Conservation (phyloP, 2,888 invertebrate genomes). For the Idaea straminata region DNA sequence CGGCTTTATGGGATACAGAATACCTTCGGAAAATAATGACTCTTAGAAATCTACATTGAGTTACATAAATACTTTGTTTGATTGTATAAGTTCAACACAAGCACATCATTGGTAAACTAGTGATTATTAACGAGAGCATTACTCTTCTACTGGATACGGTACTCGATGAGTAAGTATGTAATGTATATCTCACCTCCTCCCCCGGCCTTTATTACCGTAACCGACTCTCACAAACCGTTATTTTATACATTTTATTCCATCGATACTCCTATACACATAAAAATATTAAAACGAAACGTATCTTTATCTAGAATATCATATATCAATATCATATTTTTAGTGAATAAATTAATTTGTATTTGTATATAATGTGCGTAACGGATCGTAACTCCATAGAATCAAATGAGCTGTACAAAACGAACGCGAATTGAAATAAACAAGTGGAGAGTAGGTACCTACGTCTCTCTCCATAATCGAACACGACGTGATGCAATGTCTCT, state of each 20-base stretch:
- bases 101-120: too few relatives aligned
- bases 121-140: too few relatives aligned
- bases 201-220: constrained; percentile 33
- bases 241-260: constrained; percentile 45
- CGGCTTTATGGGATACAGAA: too few relatives aligned
- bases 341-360: constrained; percentile 24
- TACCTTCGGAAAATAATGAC: too few relatives aligned
- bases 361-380: constrained; percentile 64
- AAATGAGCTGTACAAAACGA: constrained; percentile 58
- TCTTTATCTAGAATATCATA: constrained; percentile 34
- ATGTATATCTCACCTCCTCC: constrained; percentile 24
- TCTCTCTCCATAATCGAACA: not conserved
- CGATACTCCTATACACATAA: constrained; percentile 65
- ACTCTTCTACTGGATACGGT: too few relatives aligned
- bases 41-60: too few relatives aligned
- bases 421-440: constrained; percentile 28
- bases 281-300: constrained; percentile 64
- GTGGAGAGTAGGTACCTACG: not conserved
- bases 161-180: constrained; percentile 1
- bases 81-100: too few relatives aligned
- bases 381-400: constrained; percentile 57
- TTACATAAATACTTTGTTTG: too few relatives aligned
- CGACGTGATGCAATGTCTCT: constrained; percentile 20
- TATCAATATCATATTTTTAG: not conserved
- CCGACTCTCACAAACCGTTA: constrained; percentile 48